phyloP scores from a whole-genome alignment of 2,888 invertebrate species.

The Hemicrepidius hirtus region DNA sequence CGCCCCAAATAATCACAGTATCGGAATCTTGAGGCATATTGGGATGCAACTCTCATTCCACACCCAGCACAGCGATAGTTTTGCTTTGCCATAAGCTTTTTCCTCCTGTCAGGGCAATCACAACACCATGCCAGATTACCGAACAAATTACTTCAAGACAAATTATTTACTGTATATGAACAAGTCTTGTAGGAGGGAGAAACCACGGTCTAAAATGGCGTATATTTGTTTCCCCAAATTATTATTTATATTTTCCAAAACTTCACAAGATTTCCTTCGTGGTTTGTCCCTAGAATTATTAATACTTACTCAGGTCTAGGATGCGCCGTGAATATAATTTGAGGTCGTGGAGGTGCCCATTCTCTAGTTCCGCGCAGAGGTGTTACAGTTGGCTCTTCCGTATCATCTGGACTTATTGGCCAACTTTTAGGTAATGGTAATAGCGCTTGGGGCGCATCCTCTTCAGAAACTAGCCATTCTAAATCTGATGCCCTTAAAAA shows the following conservation, averaged over 20 bases:
- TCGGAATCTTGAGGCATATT: constrained; percentile 83
- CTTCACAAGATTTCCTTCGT: too few species aligned
- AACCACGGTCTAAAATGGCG: too few species aligned
- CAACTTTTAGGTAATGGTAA: constrained; percentile 84
- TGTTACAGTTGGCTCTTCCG: constrained; percentile 70
- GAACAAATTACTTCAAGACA: background rate
- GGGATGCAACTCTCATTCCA: constrained; percentile 84
- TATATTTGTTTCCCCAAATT: too few species aligned
- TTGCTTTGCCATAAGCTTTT: constrained; percentile 80
- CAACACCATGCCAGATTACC: constrained; percentile 40
- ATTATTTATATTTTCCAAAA: too few species aligned
- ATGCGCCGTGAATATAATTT: constrained; percentile 88
- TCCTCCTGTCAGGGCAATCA: constrained; percentile 73
- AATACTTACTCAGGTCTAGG: constrained; percentile 79
- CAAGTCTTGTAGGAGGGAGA: background rate
- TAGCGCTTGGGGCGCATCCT: constrained; percentile 85
- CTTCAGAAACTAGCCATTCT: constrained; percentile 86
- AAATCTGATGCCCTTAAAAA: constrained; percentile 80
- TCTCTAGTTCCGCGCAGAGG: constrained; percentile 83
- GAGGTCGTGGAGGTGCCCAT: constrained; percentile 90
- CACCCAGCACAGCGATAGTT: constrained; percentile 90
- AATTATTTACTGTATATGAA: background rate
- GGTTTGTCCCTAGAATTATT: too few species aligned
- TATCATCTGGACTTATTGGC: constrained; percentile 81
- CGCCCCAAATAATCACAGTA: constrained; percentile 90